Base-by-base conservation (phyloP, 2,888 invertebrate species). In the Alcis repandata region DNA sequence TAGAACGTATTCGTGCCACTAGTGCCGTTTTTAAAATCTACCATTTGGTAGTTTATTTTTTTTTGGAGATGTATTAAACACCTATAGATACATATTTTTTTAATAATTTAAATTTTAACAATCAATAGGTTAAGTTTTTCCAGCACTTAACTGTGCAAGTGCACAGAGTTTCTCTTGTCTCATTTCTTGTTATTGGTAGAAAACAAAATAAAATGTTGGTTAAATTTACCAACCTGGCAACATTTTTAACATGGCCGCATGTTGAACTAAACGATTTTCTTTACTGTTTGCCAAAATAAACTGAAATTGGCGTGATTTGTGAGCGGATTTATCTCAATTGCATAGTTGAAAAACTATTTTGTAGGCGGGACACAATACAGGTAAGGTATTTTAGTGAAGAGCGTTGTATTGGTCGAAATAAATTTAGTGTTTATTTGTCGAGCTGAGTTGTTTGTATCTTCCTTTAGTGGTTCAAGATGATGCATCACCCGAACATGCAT, bases 211-310 rank as follows among this genome's bases (percentile, higher is more conserved):
- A 40, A n/a, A 40, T 15, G n/a, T 15, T n/a, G 15, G 9, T 7
- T 7, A 2, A 43, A 36, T 15, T 54, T 51, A 1, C n/a, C 6
- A 11, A 46, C 2, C 6, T 79, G 78, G 85, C 79, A 89, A 89
- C 88, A 89, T 87, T 90, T 88, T 89, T 95, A 96, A 96, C 96
- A 96, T 96, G 96, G 96, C 96, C 96, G 96, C 96, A 96, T 96
- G 96, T 96, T 96, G 96, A 95, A 95, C 92, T 86, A 94, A 94
- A 93, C 94, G 94, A 94, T 95, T 95, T 95, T 96, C 96, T 96
- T 96, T 96, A 95, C 95, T 96, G 96, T 96, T 96, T 94, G 96
- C 95, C 96, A 96, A 95, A 91, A 86, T 85, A 85, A 79, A 83
- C 77, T 81, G 77, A 84, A 75, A 81, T 79, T 83, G 83, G 85